Conservation (phyloP, 2,113 vertebrate species). For the Pangasianodon hypophthalmus region DNA sequence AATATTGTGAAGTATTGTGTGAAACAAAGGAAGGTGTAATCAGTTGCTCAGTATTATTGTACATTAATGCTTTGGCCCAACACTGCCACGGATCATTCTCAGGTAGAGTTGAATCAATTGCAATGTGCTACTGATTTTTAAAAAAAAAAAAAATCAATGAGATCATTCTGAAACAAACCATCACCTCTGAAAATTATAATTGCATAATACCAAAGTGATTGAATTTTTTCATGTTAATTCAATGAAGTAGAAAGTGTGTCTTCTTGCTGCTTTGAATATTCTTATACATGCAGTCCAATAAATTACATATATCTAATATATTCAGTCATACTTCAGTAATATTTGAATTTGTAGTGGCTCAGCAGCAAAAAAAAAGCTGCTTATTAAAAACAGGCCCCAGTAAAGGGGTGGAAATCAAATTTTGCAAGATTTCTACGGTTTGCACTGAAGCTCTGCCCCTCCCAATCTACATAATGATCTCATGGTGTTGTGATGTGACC, state of each 20-base stretch:
- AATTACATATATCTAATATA: not conserved
- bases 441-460: constrained; percentile 55
- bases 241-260: not conserved
- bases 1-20: not conserved
- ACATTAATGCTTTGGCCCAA: constrained; percentile 35
- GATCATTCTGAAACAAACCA: constrained; percentile 31
- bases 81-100: constrained; percentile 52
- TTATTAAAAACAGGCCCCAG: constrained; percentile 42
- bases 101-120: constrained; percentile 51
- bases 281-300: constrained; percentile 11
- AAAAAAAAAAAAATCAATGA: not conserved
- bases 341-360: constrained; percentile 19
- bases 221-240: constrained; percentile 1
- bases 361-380: constrained; percentile 11
- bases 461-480: constrained; percentile 55
- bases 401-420: constrained; percentile 63
- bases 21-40: constrained; percentile 28
- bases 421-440: constrained; percentile 65
- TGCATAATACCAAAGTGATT: constrained; percentile 31
- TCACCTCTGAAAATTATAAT: constrained; percentile 1
- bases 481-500: constrained; percentile 56
- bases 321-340: not conserved
- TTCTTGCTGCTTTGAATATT: not conserved
- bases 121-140: constrained; percentile 57
- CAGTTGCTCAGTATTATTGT: constrained; percentile 27